Evolutionary conservation across 2,797 vertebrate species (phyloP).

Genomic region (Arctocebus calabarensis): DNA sequence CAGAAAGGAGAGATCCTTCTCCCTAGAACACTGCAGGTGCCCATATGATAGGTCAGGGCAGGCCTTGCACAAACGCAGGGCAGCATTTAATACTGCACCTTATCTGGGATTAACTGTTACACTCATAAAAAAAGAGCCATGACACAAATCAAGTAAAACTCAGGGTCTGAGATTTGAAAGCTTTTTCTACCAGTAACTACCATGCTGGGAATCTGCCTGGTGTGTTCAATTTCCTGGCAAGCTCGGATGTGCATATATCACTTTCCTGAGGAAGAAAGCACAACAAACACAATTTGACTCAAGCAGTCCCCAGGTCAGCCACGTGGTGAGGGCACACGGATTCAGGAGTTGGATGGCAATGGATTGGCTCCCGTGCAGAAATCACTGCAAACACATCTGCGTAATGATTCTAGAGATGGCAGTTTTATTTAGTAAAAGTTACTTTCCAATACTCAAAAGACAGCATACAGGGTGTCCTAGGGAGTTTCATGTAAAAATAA

Average conservation of each 20-base stretch:
- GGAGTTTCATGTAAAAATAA: slow-evolving; percentile 75
- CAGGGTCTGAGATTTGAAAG: neutral
- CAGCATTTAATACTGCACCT: neutral
- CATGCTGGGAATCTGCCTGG: neutral
- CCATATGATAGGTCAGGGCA: neutral
- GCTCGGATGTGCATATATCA: neutral
- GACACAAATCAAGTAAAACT: neutral
- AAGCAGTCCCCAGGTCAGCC: neutral
- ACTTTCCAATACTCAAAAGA: neutral
- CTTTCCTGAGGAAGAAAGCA: neutral
- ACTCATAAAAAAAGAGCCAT: slow-evolving; percentile 1
- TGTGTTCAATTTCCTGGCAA: neutral
- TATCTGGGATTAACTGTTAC: slow-evolving; percentile 24
- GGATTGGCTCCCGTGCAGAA: slow-evolving; percentile 46
- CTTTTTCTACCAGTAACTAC: neutral
- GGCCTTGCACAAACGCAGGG: neutral
- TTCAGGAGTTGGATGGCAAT: slow-evolving; percentile 18
- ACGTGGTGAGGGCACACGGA: neutral
- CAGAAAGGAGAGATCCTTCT: neutral
- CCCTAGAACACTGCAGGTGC: neutral
- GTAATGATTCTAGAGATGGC: neutral
- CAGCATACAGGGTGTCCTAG: neutral
- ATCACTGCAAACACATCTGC: slow-evolving; percentile 8
- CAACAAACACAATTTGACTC: neutral
- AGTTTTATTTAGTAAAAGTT: slow-evolving; percentile 46